A percentile compares a stretch with the other conserved stretches of the same genome.
Evolutionary conservation across 2,113 vertebrate genomes (phyloP).

Genomic region (Panthera leo): DNA sequence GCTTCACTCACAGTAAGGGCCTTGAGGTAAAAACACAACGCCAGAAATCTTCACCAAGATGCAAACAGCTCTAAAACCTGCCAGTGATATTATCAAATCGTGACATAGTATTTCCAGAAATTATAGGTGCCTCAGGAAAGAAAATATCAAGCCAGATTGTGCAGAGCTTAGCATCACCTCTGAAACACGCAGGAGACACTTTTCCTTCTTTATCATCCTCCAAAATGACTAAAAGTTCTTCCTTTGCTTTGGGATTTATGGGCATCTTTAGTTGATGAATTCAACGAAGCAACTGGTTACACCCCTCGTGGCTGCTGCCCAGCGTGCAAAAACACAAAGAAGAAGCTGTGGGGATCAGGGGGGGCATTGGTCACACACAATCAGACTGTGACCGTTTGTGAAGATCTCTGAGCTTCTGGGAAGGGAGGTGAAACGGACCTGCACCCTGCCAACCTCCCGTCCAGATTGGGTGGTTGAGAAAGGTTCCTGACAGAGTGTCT

Average conservation of each 20-base stretch:
- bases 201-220: not conserved
- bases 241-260: not conserved
- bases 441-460: not conserved
- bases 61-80: not conserved
- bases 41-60: not conserved
- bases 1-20: not conserved
- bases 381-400: not conserved
- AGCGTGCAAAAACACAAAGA: not conserved
- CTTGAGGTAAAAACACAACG: not conserved
- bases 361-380: accelerated
- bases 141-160: accelerated
- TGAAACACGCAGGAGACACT: not conserved
- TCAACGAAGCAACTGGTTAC: too few species aligned
- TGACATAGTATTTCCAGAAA: not conserved
- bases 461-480: too few species aligned
- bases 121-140: accelerated
- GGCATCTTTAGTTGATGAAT: not conserved
- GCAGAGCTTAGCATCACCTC: slow-evolving; percentile 40
- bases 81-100: not conserved
- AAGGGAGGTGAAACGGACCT: not conserved
- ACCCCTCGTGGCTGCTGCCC: accelerated
- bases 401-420: not conserved
- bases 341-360: not conserved
- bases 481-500: accelerated
- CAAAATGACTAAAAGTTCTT: not conserved